Base-by-base conservation (phyloP, 2,888 invertebrate genomes). In the Nephrotoma appendiculata region DNA sequence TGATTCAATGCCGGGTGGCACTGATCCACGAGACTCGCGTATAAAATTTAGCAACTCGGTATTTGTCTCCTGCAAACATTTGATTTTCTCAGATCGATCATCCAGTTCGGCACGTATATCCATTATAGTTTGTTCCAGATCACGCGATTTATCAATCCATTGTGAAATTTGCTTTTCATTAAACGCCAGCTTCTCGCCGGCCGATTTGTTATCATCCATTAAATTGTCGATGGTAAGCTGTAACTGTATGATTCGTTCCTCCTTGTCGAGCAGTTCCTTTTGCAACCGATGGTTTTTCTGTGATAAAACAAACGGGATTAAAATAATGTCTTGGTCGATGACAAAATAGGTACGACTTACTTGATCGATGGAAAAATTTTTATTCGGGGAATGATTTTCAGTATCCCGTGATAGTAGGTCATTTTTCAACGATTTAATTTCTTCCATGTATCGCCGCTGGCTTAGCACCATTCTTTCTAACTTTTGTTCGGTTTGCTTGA, bases 41-140 rank as follows among this genome's bases (percentile, higher is more conserved):
- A 91, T 89, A 86, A 90, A 90, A 41, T 89, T 89, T 87, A 91
- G 89, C 48, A 92, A 86, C 87, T 92, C 91, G 0, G 87, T 12
- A 86, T 90, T 91, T 12, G 88, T 88, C 4, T 89, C 89, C 15
- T 88, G 87, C n/a, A 91, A 87, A 86, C 87, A 86, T 86, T 88
- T 86, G 9, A 91, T 90, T 31, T 87, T 87, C 0, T 6, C 44
- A 1, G 89, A 42, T 12, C 7, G 12, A 15, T 84, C 43, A 84
- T 41, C 43, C 15, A 84, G 3, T 42, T 84, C 42, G 6, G 42
- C n/a, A 2, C 43, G 41, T 42, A 42, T 2, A 42, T 84, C 84
- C 42, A 84, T 4, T 3, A 84, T 43, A 41, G 5, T 42, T 84
- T 84, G 84, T 15, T 84, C 84, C 7, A 84, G 84, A 2, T 42